phyloP scores from a whole-genome alignment of 2,888 invertebrate genomes.

The Philonicus albiceps region DNA sequence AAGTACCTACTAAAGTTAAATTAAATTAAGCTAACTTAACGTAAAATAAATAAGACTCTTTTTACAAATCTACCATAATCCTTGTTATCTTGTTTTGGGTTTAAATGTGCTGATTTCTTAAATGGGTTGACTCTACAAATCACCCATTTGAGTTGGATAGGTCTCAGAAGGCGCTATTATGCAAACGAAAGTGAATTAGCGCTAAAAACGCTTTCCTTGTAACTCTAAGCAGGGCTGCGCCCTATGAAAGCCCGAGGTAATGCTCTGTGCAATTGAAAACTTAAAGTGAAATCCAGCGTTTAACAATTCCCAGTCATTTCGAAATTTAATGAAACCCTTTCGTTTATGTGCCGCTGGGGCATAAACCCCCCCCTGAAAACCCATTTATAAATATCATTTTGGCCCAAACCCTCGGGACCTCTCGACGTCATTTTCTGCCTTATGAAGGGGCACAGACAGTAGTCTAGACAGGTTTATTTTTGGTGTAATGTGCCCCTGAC shows the following conservation, averaged over 20 bases:
- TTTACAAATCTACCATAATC: too few relatives aligned
- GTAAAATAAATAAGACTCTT: too few relatives aligned
- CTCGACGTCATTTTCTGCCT: background rate
- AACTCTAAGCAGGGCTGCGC: background rate
- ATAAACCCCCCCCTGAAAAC: background rate
- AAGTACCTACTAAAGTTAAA: too few relatives aligned
- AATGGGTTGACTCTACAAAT: background rate
- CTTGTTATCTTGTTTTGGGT: too few relatives aligned
- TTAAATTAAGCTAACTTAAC: too few relatives aligned
- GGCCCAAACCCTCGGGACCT: background rate
- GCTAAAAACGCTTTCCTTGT: background rate
- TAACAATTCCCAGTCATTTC: background rate
- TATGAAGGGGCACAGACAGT: background rate
- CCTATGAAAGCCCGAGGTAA: background rate
- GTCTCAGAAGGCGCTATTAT: background rate
- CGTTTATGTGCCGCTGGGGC: background rate
- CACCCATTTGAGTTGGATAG: background rate
- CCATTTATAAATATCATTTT: constrained; percentile 6
- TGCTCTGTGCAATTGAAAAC: background rate
- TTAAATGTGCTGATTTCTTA: background rate
- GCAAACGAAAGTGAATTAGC: background rate
- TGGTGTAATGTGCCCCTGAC: constrained; percentile 5
- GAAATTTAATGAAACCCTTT: background rate
- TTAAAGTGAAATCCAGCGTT: background rate
- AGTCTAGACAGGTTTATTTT: constrained; percentile 33